Evolutionary conservation across 2,888 invertebrate species (phyloP).

Genomic region (Sphaerophoria rueppellii): DNA sequence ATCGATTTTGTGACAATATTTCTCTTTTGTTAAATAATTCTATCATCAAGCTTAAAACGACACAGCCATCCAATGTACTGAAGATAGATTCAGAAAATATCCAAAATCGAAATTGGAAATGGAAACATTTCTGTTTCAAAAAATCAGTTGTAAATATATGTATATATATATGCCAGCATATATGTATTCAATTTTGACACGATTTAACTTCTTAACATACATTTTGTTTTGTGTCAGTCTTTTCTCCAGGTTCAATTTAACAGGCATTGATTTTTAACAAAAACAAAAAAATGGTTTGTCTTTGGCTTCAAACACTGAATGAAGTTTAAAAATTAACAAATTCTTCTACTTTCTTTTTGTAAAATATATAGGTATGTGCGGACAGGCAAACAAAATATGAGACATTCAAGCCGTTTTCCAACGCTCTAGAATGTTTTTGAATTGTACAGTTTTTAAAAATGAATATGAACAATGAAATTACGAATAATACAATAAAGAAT

Average conservation of each 20-base stretch:
- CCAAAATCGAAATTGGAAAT: background rate
- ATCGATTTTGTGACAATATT: too few species aligned
- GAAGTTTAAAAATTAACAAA: background rate
- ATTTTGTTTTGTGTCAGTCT: slow-evolving; percentile 13
- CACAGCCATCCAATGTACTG: too few species aligned
- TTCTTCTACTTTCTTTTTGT: too few species aligned
- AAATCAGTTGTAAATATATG: background rate
- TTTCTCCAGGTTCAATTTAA: background rate
- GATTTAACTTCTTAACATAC: background rate
- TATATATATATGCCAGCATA: background rate
- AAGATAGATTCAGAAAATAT: background rate
- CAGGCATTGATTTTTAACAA: background rate
- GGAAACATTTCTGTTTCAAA: background rate
- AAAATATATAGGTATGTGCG: too few species aligned
- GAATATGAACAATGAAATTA: too few species aligned
- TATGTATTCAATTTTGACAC: slow-evolving; percentile 1
- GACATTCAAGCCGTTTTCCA: too few species aligned
- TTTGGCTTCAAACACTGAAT: background rate
- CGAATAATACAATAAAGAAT: too few species aligned
- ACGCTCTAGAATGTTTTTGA: too few species aligned
- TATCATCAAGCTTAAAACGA: too few species aligned
- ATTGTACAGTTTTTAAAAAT: too few species aligned
- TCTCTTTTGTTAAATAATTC: too few species aligned
- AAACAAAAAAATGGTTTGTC: background rate
- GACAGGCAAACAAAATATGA: too few species aligned